phyloP scores from a whole-genome alignment of 2,888 invertebrate species.

The Palloptera scutellata region DNA sequence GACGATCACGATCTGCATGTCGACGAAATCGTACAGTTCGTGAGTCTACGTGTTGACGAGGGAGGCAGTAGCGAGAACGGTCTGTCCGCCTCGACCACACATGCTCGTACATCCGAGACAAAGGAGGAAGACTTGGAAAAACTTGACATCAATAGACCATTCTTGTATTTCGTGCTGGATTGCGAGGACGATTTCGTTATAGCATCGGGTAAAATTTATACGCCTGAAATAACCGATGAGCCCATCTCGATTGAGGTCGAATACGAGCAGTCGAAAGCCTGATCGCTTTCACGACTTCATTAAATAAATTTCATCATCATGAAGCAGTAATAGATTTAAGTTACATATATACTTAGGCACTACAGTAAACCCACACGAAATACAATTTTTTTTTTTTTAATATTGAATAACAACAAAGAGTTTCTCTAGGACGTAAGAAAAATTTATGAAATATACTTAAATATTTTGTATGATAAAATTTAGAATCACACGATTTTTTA shows the following conservation, averaged over 20 bases:
- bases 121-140: conserved; percentile 44
- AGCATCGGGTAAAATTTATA: conserved; percentile 69
- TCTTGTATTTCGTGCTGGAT: conserved; percentile 72
- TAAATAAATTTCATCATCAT: too few relatives aligned
- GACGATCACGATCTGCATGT: conserved; percentile 71
- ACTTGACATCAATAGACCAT: conserved; percentile 70
- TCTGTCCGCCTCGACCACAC: conserved; percentile 59
- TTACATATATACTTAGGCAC: too few relatives aligned
- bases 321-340: too few relatives aligned
- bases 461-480: too few relatives aligned
- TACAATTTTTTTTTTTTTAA: too few relatives aligned
- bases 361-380: too few relatives aligned
- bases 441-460: too few relatives aligned
- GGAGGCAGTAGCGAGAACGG: conserved; percentile 65
- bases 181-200: conserved; percentile 69
- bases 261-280: conserved; percentile 45
- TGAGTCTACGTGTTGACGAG: conserved; percentile 71
- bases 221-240: conserved; percentile 63
- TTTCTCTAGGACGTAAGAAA: too few relatives aligned
- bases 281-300: too few relatives aligned
- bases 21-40: conserved; percentile 73
- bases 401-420: too few relatives aligned
- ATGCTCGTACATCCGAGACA: conserved; percentile 40
- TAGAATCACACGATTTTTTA: too few relatives aligned
- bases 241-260: conserved; percentile 52